These are phyloP conservation scores for Aphelenchoides besseyi DNA, from an alignment of 1,140 invertebrate species.

Conservation along the genomic window DNA sequence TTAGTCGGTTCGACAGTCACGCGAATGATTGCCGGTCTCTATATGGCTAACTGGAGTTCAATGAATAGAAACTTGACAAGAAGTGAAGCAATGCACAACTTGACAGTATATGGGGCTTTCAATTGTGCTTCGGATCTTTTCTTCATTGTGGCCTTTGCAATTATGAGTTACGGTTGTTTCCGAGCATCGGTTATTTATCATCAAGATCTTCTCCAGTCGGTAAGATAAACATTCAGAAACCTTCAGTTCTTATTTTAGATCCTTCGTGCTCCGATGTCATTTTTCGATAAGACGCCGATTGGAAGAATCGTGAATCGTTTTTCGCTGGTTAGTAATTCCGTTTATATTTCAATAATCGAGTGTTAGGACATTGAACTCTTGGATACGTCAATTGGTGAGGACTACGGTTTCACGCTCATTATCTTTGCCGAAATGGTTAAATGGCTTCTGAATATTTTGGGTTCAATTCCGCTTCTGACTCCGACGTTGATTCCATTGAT, in stretches of 20 bases:
- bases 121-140: neutral
- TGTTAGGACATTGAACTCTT: constrained; percentile 64
- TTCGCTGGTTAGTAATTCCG: neutral
- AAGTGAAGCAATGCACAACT: neutral
- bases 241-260: neutral
- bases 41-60: constrained; percentile 57
- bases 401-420: neutral
- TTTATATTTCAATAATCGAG: neutral
- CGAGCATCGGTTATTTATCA: neutral
- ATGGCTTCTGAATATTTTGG: neutral
- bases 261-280: constrained; percentile 7
- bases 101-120: constrained; percentile 48
- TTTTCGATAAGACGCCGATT: constrained; percentile 3
- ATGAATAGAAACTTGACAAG: constrained; percentile 24
- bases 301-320: constrained; percentile 8
- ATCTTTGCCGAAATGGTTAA: neutral
- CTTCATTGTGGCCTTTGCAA: neutral
- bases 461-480: neutral
- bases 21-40: constrained; percentile 56
- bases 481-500: neutral
- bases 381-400: neutral
- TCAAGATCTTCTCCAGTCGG: too few relatives aligned
- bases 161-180: neutral
- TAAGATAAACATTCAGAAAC: too few relatives aligned
- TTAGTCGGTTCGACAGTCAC: constrained; percentile 40